A percentile compares a stretch with the other conserved stretches of the same genome.
Evolutionary conservation across 2,888 invertebrate genomes (phyloP).

Genomic region (Heliconius hortense): DNA sequence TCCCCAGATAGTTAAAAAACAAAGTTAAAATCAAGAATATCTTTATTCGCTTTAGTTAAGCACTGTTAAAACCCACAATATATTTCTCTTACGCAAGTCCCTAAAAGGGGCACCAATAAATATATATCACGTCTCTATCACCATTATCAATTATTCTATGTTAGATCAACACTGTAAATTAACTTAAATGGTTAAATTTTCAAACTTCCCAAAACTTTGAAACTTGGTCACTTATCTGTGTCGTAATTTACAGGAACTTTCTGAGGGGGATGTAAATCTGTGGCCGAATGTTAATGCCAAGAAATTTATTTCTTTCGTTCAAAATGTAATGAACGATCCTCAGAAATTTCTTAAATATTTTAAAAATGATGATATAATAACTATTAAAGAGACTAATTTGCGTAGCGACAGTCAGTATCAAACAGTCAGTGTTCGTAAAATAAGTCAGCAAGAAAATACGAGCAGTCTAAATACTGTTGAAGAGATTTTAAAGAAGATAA

Average conservation of each 20-base stretch:
- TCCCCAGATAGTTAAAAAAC: background rate
- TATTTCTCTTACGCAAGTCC: background rate
- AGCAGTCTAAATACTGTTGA: constrained; percentile 60
- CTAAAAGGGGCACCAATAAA: constrained; percentile 41
- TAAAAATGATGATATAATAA: constrained; percentile 41
- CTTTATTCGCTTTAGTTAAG: background rate
- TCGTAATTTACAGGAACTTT: constrained; percentile 63
- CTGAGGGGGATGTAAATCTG: constrained; percentile 69
- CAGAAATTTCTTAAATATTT: constrained; percentile 56
- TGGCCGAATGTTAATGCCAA: constrained; percentile 70
- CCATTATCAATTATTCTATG: constrained; percentile 42
- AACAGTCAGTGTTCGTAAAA: constrained; percentile 59
- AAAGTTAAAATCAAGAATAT: background rate
- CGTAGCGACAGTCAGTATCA: constrained; percentile 63
- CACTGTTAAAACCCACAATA: background rate
- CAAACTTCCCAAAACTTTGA: constrained; percentile 41
- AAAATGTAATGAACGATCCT: constrained; percentile 62
- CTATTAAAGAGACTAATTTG: constrained; percentile 46
- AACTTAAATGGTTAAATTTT: constrained; percentile 41
- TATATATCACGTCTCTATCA: constrained; percentile 29
- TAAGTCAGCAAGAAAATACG: constrained; percentile 48
- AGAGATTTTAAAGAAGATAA: constrained; percentile 67
- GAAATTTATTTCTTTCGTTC: constrained; percentile 63
- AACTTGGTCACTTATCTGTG: constrained; percentile 46
- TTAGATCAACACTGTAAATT: constrained; percentile 43